Base-by-base conservation (phyloP, 2,113 vertebrate genomes). In the Gallinago media region DNA sequence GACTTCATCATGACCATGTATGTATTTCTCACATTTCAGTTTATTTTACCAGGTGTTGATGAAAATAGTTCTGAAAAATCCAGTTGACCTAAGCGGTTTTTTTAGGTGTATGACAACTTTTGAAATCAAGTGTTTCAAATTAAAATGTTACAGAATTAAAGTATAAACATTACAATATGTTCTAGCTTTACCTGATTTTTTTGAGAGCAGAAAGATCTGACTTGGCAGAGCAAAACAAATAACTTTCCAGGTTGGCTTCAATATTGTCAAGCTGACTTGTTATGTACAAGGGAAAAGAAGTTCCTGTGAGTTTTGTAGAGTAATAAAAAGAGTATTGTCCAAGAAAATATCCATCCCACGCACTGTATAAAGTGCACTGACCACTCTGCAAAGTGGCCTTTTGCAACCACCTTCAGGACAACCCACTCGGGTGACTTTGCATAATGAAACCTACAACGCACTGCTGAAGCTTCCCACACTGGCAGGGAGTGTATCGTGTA, bases 121-220 rank as follows among this genome's bases (percentile, higher is more conserved):
- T 58, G 32, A 31, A 81, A 82, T 44, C 0, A 0, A 74, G 26
- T 80, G 77, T 66, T 94, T 94, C 61, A 71, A 67, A 89, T 85
- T 68, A 78, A 82, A 67, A 44, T 27, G 49, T 76, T 72, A 38
- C 29, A 31, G 61, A 56, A 62, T 42, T 87, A 29, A 88, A 85
- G 42, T 21, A 49, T 34, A 88, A 96, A 87, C 88, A 79, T 36
- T 20, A 10, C 75, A 88, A 38, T 54, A 13, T 66, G 32, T 21
- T 92, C 75, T 58, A 70, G 79, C 55, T 90, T 86, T 75, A 75
- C 74, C 66, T 96, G 77, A 38, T 77, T 84, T 80, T 80, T 80
- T n/a, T 89, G 66, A 75, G 42, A 83, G 58, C 49, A 42, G 58
- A 75, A 80, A 44, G 40, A 91, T 82, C 70, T 79, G 89, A 85